Evolutionary conservation across 2,797 vertebrate genomes (phyloP), one percentile per base, ranked within the genome.

Genomic region (Enteromius thamalakanensis): DNA sequence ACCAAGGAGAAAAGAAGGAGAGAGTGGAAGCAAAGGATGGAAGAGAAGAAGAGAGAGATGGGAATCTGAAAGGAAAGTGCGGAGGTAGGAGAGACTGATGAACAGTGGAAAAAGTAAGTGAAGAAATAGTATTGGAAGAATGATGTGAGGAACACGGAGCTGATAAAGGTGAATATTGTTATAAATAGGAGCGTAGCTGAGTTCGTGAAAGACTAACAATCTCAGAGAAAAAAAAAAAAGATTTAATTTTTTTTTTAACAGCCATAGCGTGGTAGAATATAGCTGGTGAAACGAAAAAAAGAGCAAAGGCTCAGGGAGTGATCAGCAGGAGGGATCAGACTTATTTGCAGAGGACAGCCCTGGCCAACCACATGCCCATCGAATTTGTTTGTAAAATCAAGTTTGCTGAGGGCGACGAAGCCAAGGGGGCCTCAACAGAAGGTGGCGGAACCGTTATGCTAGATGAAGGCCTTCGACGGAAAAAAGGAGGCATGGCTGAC

Each of bases 301-400:
- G 78, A 55, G 58, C 21, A 68, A 60, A 37, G 49, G 10, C 26
- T 76, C n/a, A 62, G 26, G 53, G 51, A 78, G 47, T 53, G 17
- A 17, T 34, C 74, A 65, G 69, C 86, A 75, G 90, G 91, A 92
- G 89, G 92, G 88, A 92, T 86, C 91, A 92, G n/a, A 55, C 21
- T 47, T 85, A 89, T 91, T 86, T 83, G 21, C 89, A 90, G 88
- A 74, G 90, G 88, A 65, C 93, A 94, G 93, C 94, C 91, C 94
- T 95, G 93, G 94, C 94, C 92, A 94, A 93, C 94, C 96, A 97
- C 96, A 99, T 99, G 97, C 97, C 97, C 94, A 98, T 99, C 95
- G 98, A 99, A 95, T 99, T 99, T 93, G 97, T 99, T 95, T 99
- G 97, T 96, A 99, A 99, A 96, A 98, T 99, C 93, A 98, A 99